phyloP scores from a whole-genome alignment of 2,888 invertebrate genomes.

The Ormyrus nitidulus region DNA sequence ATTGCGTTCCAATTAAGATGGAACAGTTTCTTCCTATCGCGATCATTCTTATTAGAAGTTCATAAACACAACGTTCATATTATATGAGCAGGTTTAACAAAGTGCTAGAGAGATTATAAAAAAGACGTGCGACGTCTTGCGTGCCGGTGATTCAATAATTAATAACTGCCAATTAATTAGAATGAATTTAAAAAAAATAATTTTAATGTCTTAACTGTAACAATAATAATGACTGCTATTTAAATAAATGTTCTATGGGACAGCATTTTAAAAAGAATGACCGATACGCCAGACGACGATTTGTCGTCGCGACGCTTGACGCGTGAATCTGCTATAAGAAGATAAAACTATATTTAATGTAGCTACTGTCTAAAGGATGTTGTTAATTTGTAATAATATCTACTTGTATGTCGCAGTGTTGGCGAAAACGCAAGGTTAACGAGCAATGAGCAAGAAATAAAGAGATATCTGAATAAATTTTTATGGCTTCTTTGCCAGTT shows the following conservation, averaged over 20 bases:
- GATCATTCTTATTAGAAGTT: slow-evolving; percentile 46
- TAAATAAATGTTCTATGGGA: slow-evolving; percentile 7
- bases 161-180: slow-evolving; percentile 46
- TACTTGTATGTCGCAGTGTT: slow-evolving; percentile 57
- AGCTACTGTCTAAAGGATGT: slow-evolving; percentile 67
- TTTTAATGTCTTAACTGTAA: slow-evolving; percentile 30
- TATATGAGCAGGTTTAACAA: slow-evolving; percentile 47
- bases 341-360: slow-evolving; percentile 71
- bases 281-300: slow-evolving; percentile 46
- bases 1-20: slow-evolving; percentile 49
- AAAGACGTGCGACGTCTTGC: slow-evolving; percentile 41
- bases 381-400: slow-evolving; percentile 70
- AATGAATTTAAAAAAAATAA: slow-evolving; percentile 29
- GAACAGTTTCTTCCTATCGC: slow-evolving; percentile 53
- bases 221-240: slow-evolving; percentile 43
- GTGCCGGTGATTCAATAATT: slow-evolving; percentile 39
- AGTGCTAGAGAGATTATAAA: slow-evolving; percentile 54
- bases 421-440: slow-evolving; percentile 46
- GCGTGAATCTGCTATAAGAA: slow-evolving; percentile 56
- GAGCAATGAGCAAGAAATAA: slow-evolving; percentile 50
- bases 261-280: slow-evolving; percentile 35
- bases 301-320: slow-evolving; percentile 52
- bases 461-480: slow-evolving; percentile 43
- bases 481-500: slow-evolving; percentile 12
- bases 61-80: slow-evolving; percentile 38